phyloP scores from a whole-genome alignment of 2,888 invertebrate species.

The Ophioninae sp. region DNA sequence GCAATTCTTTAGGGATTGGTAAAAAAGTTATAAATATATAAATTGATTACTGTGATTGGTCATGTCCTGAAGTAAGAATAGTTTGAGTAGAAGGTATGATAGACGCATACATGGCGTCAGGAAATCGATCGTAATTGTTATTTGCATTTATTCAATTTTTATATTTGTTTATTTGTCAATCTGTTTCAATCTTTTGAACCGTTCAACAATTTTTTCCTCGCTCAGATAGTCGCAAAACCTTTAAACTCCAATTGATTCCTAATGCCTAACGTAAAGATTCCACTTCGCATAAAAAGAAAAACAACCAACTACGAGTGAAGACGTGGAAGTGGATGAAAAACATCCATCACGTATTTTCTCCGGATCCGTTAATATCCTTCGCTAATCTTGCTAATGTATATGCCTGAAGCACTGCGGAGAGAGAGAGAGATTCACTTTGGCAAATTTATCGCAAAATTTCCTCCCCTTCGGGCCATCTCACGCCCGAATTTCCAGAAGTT shows the following conservation, averaged over 20 bases:
- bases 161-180: no score
- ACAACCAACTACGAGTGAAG: background rate
- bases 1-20: no score
- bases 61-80: no score
- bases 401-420: background rate
- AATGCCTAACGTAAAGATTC: background rate
- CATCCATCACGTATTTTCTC: conserved; percentile 3
- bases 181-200: no score
- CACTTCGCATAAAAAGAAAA: background rate
- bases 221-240: no score
- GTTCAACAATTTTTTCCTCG: background rate
- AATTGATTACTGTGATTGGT: no score
- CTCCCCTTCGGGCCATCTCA: conserved; percentile 24
- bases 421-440: conserved; percentile 27
- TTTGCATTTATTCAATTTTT: no score
- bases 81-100: no score
- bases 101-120: no score
- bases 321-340: background rate
- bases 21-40: no score
- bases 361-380: background rate
- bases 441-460: conserved; percentile 45
- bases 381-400: conserved; percentile 21
- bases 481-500: conserved; percentile 43
- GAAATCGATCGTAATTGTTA: no score
- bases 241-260: no score